phyloP scores from a whole-genome alignment of 1,140 invertebrate species.

The Sesamia nonagrioides region DNA sequence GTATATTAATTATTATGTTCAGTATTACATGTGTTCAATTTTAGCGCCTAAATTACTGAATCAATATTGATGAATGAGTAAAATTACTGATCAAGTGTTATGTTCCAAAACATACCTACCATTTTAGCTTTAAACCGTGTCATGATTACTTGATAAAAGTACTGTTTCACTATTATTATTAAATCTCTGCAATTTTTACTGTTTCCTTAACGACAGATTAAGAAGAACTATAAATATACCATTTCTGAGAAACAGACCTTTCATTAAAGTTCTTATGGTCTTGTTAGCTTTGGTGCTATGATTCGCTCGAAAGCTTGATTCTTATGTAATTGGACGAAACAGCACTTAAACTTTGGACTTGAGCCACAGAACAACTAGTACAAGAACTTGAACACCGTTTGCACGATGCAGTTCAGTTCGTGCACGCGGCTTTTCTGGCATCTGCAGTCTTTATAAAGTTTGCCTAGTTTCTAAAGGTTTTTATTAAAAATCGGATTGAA shows the following conservation, averaged over 20 bases:
- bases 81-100: too few species aligned
- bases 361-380: too few species aligned
- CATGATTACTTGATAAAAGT: not conserved
- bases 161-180: not conserved
- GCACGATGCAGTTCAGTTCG: not conserved
- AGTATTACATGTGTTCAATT: too few species aligned
- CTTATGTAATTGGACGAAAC: slow-evolving; percentile 10
- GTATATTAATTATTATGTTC: too few species aligned
- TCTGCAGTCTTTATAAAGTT: too few species aligned
- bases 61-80: too few species aligned
- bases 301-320: not conserved
- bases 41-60: too few species aligned
- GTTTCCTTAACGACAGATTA: not conserved
- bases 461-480: too few species aligned
- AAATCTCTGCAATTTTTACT: not conserved
- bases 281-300: slow-evolving; percentile 11
- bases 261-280: not conserved
- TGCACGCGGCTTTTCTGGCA: not conserved
- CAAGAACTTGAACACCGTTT: not conserved
- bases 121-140: too few species aligned
- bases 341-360: slow-evolving; percentile 29
- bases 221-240: not conserved
- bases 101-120: too few species aligned
- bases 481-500: too few species aligned
- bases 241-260: slow-evolving; percentile 29